Conservation (phyloP, 2,797 vertebrate species). For the Sebastes trivittatus region DNA sequence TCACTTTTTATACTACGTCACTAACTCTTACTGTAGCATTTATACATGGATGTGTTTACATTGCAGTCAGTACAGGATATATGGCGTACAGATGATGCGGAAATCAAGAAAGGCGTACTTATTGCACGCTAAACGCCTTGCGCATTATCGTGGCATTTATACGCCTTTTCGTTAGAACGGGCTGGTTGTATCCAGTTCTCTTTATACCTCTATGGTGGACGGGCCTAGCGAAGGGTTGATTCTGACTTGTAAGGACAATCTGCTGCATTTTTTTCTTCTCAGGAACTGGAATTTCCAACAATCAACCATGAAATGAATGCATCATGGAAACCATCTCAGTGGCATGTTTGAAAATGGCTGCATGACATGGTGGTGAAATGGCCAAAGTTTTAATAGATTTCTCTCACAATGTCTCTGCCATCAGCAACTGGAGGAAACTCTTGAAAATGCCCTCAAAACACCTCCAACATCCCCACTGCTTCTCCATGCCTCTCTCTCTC, state of each 20-base stretch:
- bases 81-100: too few species aligned
- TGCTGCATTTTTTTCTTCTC: neutral
- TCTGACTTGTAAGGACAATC: neutral
- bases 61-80: too few species aligned
- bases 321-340: neutral
- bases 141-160: too few species aligned
- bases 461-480: neutral
- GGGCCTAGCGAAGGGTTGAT: neutral
- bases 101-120: too few species aligned
- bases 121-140: too few species aligned
- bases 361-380: too few species aligned
- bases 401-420: neutral
- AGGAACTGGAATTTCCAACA: neutral
- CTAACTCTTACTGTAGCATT: too few species aligned
- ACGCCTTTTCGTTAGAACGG: accelerated
- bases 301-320: neutral
- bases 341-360: neutral
- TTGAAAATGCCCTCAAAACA: neutral
- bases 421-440: neutral
- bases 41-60: too few species aligned
- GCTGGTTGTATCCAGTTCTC: too few species aligned
- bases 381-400: neutral
- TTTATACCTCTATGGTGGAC: too few species aligned
- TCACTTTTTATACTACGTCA: too few species aligned
- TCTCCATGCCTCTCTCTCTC: neutral